Evolutionary conservation across 2,797 vertebrate genomes (phyloP), one percentile per base, ranked within the genome.

Genomic region (Geotrypetes seraphini): DNA sequence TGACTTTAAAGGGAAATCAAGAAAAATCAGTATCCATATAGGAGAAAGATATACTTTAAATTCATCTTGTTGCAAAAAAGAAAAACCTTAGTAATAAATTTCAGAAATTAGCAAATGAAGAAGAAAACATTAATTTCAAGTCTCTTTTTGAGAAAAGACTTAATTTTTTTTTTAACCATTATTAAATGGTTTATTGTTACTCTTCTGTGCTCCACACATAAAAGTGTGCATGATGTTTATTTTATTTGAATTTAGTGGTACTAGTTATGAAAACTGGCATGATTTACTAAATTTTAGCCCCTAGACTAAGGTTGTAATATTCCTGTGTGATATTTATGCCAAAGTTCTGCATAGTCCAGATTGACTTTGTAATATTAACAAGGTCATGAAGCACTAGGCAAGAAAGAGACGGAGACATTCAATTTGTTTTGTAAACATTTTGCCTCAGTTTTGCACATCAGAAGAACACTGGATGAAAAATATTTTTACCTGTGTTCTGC

Each of bases 361-460:
- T 57, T 79, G 69, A 71, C 76, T 72, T 75, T 78, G 66, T 75
- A 43, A 69, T 25, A 7, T 55, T 60, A 37, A 47, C 64, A 66
- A 77, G 70, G 79, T 80, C 75, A 73, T 57, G 66, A 80, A 87
- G 83, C 81, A 89, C 84, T 87, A 74, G 76, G 71, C 77, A 78
- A 80, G 68, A 58, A 65, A 69, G 66, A 75, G 69, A 70, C 66
- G 62, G 60, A 63, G 71, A 47, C 35, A 45, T 58, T 72, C 63
- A 71, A 73, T 77, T 84, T 78, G 62, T 62, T n/a, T 79, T 84
- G 83, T 73, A 71, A 70, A 79, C 67, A 73, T 76, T 84, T 78
- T 79, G 63, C 72, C 77, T 76, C 77, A 84, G 85, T 93, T 93
- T 96, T 98, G 91, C 91, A 96, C 90, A 90, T 86, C 69, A 80